A percentile compares a stretch with the other conserved stretches of the same genome.
Conservation (phyloP, 2,888 invertebrate genomes). For the Oxytorus armatus region DNA sequence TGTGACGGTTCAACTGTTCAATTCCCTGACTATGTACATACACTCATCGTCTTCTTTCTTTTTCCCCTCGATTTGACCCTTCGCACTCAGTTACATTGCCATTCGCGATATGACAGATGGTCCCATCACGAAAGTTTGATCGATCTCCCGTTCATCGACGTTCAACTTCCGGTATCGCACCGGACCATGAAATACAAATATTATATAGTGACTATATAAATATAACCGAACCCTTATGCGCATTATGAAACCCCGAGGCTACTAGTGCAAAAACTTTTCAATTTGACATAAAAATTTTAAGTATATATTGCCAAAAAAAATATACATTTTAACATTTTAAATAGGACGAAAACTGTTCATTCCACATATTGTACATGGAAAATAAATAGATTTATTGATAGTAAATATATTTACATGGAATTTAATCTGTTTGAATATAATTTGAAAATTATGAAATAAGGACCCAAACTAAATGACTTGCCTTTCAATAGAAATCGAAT, state of each 20-base stretch:
- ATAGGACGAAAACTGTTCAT: too few species aligned
- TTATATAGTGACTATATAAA: conserved; percentile 17
- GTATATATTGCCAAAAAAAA: background rate
- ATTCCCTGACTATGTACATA: background rate
- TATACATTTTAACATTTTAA: too few species aligned
- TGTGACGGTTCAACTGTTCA: background rate
- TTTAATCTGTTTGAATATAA: too few species aligned
- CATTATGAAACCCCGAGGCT: conserved; percentile 8
- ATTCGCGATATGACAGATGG: background rate
- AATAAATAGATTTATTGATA: too few species aligned
- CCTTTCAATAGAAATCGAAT: too few species aligned
- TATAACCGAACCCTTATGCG: background rate
- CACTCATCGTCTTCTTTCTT: background rate
- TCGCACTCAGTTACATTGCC: conserved; percentile 19
- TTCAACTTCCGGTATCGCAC: conserved; percentile 48
- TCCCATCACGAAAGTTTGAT: conserved; percentile 52
- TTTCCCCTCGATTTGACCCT: background rate
- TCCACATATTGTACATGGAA: too few species aligned
- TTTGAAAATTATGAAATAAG: too few species aligned
- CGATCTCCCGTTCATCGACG: conserved; percentile 36
- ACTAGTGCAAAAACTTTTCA: conserved; percentile 19
- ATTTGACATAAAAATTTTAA: conserved; percentile 13
- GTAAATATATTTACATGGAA: too few species aligned
- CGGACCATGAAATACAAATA: conserved; percentile 61
- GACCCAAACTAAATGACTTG: too few species aligned